Evolutionary conservation across 2,113 vertebrate species (phyloP).

Genomic region (Isurus oxyrinchus): DNA sequence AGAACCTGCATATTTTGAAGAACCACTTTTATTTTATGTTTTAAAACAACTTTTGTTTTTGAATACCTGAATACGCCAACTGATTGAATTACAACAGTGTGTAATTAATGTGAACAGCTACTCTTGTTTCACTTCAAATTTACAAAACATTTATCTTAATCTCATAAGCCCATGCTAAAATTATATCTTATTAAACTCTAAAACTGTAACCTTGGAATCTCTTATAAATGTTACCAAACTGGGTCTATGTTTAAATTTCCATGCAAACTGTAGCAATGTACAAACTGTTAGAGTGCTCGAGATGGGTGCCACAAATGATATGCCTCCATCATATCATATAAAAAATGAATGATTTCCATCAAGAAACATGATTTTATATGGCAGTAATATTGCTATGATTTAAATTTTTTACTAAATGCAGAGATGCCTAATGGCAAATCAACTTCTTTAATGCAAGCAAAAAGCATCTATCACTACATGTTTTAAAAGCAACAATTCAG

Average conservation of each 20-base stretch:
- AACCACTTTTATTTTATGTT: background rate
- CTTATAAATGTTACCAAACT: background rate
- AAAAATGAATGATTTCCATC: constrained; percentile 36
- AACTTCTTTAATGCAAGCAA: background rate
- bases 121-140: background rate
- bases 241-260: background rate
- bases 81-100: background rate
- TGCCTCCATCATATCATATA: constrained; percentile 30
- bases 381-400: constrained; percentile 21
- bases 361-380: constrained; percentile 30
- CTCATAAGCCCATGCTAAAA: background rate
- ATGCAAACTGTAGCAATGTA: background rate
- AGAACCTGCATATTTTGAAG: background rate
- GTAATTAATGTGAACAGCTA: background rate
- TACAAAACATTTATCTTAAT: background rate
- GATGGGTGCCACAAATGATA: constrained; percentile 23
- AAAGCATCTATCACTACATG: background rate
- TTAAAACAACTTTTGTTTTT: constrained; percentile 12
- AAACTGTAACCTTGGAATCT: background rate
- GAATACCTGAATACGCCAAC: background rate
- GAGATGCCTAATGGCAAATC: constrained; percentile 33
- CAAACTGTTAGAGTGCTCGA: constrained; percentile 21
- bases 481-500: background rate
- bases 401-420: constrained; percentile 29
- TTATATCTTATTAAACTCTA: background rate